phyloP scores from a whole-genome alignment of 2,797 vertebrate species.

The Dipus sagitta region DNA sequence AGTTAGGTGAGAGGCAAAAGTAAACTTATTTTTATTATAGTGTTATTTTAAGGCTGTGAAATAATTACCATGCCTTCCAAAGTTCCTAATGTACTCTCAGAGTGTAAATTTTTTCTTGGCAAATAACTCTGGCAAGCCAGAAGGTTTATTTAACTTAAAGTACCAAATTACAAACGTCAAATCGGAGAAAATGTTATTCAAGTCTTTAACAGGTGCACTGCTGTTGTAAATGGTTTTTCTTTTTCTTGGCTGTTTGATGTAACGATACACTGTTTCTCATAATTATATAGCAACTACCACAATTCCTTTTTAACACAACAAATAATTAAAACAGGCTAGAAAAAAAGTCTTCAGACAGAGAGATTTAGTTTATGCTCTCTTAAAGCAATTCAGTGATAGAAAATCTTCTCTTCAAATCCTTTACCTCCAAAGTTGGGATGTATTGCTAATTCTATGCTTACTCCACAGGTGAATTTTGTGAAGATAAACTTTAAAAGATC shows the following conservation, averaged over 20 bases:
- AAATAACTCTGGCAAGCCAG: slow-evolving; percentile 56
- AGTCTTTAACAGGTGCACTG: slow-evolving; percentile 50
- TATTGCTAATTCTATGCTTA: background rate
- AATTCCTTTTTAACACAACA: slow-evolving; percentile 67
- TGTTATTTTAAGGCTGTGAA: slow-evolving; percentile 37
- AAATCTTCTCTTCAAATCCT: slow-evolving; percentile 26
- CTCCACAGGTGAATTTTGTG: background rate
- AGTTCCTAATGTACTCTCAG: slow-evolving; percentile 46
- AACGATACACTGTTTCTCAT: slow-evolving; percentile 43
- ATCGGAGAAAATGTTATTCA: slow-evolving; percentile 67
- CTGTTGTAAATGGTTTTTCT: slow-evolving; percentile 35
- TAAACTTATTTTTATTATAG: slow-evolving; percentile 41
- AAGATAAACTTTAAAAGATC: slow-evolving; percentile 28
- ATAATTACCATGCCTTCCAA: slow-evolving; percentile 54
- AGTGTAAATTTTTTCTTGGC: slow-evolving; percentile 16
- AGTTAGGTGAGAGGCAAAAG: slow-evolving; percentile 52
- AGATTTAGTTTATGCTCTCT: slow-evolving; percentile 56
- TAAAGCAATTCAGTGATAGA: background rate
- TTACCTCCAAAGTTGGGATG: slow-evolving; percentile 16
- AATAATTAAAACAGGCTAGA: slow-evolving; percentile 57
- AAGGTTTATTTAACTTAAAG: slow-evolving; percentile 73
- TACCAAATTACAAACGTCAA: slow-evolving; percentile 58
- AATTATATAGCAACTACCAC: slow-evolving; percentile 51
- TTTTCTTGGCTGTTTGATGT: background rate
- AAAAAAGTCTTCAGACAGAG: background rate